Evolutionary conservation across 1,140 invertebrate genomes (phyloP), one percentile per base, ranked within the genome.

Genomic region (Heliothis virescens): DNA sequence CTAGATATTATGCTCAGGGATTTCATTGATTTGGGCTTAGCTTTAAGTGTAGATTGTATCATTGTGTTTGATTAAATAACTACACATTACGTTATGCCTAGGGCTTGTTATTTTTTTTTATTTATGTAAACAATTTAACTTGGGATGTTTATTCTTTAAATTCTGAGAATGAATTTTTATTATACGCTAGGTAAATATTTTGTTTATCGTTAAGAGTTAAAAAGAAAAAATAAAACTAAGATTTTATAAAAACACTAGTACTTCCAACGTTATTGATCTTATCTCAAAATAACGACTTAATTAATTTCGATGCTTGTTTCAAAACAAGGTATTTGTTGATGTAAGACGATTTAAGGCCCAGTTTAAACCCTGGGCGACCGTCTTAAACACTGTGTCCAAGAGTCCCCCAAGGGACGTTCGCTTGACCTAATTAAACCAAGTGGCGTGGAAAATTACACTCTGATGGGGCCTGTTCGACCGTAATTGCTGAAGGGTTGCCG

Each of bases 401-500:
- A 71, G 48, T 50, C 83, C 81, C 84, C 80, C 79, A 15, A 82
- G 86, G 87, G 87, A 87, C 83, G 85, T 79, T 59, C 85, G 85
- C 85, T 89, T 87, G 88, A 89, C 86, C 89, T 91, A 91, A 92
- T 92, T 92, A 91, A 85, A 84, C 65, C 87, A 89, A 92, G 89
- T 91, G 90, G 86, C 80, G 87, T 87, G 88, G 89, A 92, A 92
- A 92, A 92, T 92, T 88, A 90, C 89, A 84, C 60, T 74, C 85
- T 86, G 87, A 87, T 84, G 87, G 86, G 79, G 73, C 79, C 81
- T 60, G 82, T 81, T 82, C 74, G 77, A 62, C 80, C 83, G 63
- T 89, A 88, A 90, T 90, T 90, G 85, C 82, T 80, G 87, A 88
- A 88, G 85, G 83, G 84, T 82, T 85, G 34, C 74, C 75, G 78